Percentiles rank a stretch among this genome's conserved stretches.
These are phyloP conservation scores for Perca schrenkii DNA, from an alignment of 2,113 vertebrate genomes.

Conservation along the genomic window DNA sequence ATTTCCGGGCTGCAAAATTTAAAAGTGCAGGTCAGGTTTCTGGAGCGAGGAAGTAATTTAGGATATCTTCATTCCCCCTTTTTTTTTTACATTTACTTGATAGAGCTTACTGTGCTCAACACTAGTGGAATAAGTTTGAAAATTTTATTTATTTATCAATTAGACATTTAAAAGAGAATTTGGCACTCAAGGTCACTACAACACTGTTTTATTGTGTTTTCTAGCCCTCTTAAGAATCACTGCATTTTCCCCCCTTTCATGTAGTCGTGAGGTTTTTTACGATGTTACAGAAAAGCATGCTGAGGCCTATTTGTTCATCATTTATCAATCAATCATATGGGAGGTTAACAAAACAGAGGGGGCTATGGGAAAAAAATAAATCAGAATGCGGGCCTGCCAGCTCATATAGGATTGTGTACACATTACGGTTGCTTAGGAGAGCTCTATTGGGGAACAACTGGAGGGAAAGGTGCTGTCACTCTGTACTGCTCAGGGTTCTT, in stretches of 20 bases:
- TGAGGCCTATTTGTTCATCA: neutral
- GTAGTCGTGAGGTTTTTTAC: neutral
- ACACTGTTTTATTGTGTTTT: conserved; percentile 69
- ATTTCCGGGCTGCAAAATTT: conserved; percentile 58
- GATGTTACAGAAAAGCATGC: conserved; percentile 12
- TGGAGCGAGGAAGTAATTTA: conserved; percentile 26
- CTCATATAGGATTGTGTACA: conserved; percentile 39
- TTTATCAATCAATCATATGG: conserved; percentile 17
- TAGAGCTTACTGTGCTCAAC: conserved; percentile 22
- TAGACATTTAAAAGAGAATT: conserved; percentile 63
- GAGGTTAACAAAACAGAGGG: conserved; percentile 9
- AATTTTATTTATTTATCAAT: conserved; percentile 70
- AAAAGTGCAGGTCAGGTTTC: conserved; percentile 54
- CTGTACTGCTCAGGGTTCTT: conserved; percentile 58
- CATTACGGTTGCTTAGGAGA: conserved; percentile 43
- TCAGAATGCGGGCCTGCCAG: conserved; percentile 25
- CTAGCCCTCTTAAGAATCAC: conserved; percentile 39
- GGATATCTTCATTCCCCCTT: conserved; percentile 38
- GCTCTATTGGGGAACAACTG: conserved; percentile 47
- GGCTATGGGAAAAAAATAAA: neutral
- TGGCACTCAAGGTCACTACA: conserved; percentile 35
- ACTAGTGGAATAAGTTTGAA: conserved; percentile 37
- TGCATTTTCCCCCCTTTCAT: conserved; percentile 12
- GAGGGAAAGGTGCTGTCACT: conserved; percentile 55
- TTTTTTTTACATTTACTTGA: conserved; percentile 45